phyloP scores from a whole-genome alignment of 2,113 vertebrate species.

The Catagonus wagneri region DNA sequence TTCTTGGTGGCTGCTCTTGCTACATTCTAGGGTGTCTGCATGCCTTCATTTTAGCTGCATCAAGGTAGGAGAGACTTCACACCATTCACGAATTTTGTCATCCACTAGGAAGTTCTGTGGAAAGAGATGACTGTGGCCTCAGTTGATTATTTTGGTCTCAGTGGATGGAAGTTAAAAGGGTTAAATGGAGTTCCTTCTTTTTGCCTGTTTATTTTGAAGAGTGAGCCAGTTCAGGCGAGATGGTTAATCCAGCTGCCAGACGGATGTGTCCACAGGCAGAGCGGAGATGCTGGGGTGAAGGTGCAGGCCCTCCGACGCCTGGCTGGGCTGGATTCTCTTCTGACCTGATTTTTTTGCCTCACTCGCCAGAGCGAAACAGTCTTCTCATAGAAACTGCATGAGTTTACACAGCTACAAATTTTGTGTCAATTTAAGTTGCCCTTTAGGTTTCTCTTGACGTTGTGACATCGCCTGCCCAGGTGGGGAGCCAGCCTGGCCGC shows the following conservation, averaged over 20 bases:
- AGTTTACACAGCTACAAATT: not conserved
- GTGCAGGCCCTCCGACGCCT: rapidly evolving
- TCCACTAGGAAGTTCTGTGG: not conserved
- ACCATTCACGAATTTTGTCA: not conserved
- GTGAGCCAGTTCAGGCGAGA: not conserved
- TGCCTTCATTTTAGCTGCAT: not conserved
- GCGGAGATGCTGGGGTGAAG: rapidly evolving
- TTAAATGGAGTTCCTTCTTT: not conserved
- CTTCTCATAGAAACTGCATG: not conserved
- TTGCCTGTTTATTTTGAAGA: not conserved
- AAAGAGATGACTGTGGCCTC: not conserved
- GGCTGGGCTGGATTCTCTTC: not conserved
- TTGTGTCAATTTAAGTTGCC: not conserved
- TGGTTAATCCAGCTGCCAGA: no score
- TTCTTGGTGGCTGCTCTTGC: not conserved
- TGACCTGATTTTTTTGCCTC: not conserved
- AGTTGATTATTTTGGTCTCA: not conserved
- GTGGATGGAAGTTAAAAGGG: not conserved
- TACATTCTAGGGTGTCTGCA: not conserved
- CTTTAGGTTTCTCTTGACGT: not conserved
- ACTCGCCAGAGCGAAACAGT: not conserved
- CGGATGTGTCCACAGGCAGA: rapidly evolving
- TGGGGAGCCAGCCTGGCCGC: no score
- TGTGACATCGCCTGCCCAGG: rapidly evolving
- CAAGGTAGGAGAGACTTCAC: not conserved